Evolutionary conservation across 1,140 invertebrate genomes (phyloP).

Genomic region (Hypothenemus hampei): DNA sequence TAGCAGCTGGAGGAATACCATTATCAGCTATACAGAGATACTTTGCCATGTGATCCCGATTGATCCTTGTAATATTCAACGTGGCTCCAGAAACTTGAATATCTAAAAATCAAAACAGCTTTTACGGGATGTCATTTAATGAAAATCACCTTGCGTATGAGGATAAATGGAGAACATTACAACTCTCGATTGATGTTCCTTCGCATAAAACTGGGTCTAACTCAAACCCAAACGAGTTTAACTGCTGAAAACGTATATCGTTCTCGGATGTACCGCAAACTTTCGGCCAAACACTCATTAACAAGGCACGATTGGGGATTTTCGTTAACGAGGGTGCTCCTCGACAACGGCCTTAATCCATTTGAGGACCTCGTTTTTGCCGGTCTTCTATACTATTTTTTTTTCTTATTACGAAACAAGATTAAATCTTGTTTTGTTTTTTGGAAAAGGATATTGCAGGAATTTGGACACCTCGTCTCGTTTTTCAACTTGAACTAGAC

Average conservation of each 20-base stretch:
- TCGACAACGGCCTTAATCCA: slow-evolving; percentile 1
- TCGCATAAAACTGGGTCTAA: not conserved
- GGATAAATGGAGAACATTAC: too few relatives aligned
- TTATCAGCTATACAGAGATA: slow-evolving; percentile 85
- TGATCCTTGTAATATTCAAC: slow-evolving; percentile 76
- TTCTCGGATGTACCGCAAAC: not conserved
- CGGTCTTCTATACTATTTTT: not conserved
- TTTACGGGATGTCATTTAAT: too few relatives aligned
- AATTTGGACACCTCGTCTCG: too few relatives aligned
- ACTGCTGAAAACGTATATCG: not conserved
- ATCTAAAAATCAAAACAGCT: slow-evolving; percentile 48
- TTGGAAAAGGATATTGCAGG: too few relatives aligned
- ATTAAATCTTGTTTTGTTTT: too few relatives aligned
- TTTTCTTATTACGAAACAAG: too few relatives aligned
- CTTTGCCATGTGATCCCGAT: slow-evolving; percentile 78
- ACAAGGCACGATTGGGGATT: not conserved
- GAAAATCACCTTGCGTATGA: too few relatives aligned
- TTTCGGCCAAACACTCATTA: slow-evolving; percentile 1
- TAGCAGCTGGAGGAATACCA: slow-evolving; percentile 76
- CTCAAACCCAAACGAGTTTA: slow-evolving; percentile 1
- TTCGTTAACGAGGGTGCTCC: not conserved
- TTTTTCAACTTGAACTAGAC: too few relatives aligned
- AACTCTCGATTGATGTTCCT: not conserved
- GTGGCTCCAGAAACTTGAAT: slow-evolving; percentile 64
- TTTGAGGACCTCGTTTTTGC: not conserved